Percentiles rank a stretch among this genome's conserved stretches.
phyloP scores from a whole-genome alignment of 2,888 invertebrate genomes.

The Hedychridium roseum region DNA sequence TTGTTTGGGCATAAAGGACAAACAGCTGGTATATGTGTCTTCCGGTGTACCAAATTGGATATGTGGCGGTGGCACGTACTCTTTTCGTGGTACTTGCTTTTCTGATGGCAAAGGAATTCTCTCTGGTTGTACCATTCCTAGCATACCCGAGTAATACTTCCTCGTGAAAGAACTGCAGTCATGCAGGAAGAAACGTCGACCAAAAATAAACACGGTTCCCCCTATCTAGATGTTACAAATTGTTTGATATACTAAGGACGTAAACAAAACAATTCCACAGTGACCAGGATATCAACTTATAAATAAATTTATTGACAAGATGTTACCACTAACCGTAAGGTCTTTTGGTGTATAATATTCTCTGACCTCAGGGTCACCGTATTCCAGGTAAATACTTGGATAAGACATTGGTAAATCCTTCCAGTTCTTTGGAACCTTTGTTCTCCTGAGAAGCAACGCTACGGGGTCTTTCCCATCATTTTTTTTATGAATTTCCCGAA shows the following conservation, averaged over 20 bases:
- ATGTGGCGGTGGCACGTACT: conserved; percentile 70
- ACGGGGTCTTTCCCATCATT: conserved; percentile 82
- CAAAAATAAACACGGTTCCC: conserved; percentile 74
- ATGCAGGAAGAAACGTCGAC: conserved; percentile 76
- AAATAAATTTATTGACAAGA: conserved; percentile 2
- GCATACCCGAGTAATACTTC: conserved; percentile 73
- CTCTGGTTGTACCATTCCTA: conserved; percentile 66
- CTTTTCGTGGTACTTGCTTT: conserved; percentile 6
- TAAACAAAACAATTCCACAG: no score
- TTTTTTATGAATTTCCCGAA: conserved; percentile 76
- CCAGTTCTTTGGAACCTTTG: conserved; percentile 79
- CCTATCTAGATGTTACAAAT: conserved; percentile 69
- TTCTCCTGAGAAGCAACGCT: conserved; percentile 76
- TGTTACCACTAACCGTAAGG: conserved; percentile 62
- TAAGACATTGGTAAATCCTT: conserved; percentile 71
- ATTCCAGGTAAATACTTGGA: conserved; percentile 75
- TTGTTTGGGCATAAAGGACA: conserved; percentile 74
- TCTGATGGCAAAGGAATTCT: conserved; percentile 27
- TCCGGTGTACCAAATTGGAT: conserved; percentile 80
- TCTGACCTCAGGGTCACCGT: conserved; percentile 74
- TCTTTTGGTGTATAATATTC: conserved; percentile 83
- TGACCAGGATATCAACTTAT: no score
- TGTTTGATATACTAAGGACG: conserved; percentile 1
- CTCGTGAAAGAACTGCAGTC: conserved; percentile 85
- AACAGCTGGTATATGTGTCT: conserved; percentile 79